Evolutionary conservation across 2,797 vertebrate genomes (phyloP).

Genomic region (Crocidura indochinensis): DNA sequence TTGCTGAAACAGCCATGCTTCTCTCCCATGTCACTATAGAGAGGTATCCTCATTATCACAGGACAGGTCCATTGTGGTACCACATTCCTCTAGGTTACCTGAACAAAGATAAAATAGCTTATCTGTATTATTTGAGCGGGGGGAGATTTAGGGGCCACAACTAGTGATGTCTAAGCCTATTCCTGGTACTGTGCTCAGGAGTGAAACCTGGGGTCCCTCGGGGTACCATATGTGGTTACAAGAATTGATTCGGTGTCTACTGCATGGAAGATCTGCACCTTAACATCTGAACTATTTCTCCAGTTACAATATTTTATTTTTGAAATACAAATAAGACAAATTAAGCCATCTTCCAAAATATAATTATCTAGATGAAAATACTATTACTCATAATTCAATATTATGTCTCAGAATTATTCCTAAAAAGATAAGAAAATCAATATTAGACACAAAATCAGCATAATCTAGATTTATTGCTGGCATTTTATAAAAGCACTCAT

Average conservation of each 20-base stretch:
- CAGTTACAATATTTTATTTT: neutral
- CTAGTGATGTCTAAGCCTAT: too few relatives aligned
- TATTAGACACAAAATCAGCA: neutral
- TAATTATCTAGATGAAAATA: constrained; percentile 31
- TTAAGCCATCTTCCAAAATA: constrained; percentile 15
- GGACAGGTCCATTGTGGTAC: neutral
- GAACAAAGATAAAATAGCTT: neutral
- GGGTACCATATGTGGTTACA: too few relatives aligned
- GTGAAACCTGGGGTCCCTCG: too few relatives aligned
- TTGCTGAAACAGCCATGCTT: neutral
- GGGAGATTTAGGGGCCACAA: too few relatives aligned
- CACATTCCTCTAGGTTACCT: neutral
- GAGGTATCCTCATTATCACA: neutral
- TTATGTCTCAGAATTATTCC: neutral
- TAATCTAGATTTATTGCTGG: constrained; percentile 22
- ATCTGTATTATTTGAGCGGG: too few relatives aligned
- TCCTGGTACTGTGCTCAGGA: too few relatives aligned
- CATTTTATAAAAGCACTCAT: constrained; percentile 34
- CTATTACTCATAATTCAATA: constrained; percentile 30
- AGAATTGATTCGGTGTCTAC: too few relatives aligned
- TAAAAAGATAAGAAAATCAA: constrained; percentile 9
- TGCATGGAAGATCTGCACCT: too few relatives aligned
- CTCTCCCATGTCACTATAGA: neutral
- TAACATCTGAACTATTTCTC: too few relatives aligned
- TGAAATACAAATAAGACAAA: neutral